A percentile compares a stretch with the other conserved stretches of the same genome.
phyloP scores from a whole-genome alignment of 35 echinoderm and acorn worm genomes.

The Ophiothrix spiculata region DNA sequence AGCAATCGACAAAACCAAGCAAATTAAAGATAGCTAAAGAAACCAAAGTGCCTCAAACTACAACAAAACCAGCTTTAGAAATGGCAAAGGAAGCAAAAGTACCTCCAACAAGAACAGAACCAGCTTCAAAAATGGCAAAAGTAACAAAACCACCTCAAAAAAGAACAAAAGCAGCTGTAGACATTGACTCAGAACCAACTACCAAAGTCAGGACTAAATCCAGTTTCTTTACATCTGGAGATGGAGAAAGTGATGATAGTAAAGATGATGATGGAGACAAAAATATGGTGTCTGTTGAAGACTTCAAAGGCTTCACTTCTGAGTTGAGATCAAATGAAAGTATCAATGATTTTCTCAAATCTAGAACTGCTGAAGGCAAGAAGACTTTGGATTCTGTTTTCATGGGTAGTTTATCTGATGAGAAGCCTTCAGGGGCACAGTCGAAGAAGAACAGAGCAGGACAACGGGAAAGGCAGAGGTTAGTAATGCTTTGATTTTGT shows the following conservation, averaged over 20 bases:
- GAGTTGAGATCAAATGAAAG: neutral
- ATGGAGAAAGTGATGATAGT: neutral
- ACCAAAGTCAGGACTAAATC: neutral
- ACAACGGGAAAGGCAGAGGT: neutral
- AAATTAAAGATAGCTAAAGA: no score
- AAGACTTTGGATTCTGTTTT: neutral
- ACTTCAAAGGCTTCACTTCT: neutral
- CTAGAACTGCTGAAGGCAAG: neutral
- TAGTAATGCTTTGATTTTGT: neutral
- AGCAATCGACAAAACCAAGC: no score
- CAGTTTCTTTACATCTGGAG: neutral
- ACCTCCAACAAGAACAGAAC: no score
- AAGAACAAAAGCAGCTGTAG: neutral
- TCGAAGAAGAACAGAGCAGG: neutral
- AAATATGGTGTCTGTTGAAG: neutral
- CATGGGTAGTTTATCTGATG: neutral
- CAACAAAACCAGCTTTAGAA: no score
- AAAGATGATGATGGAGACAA: neutral
- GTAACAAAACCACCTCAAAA: no score
- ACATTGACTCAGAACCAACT: neutral
- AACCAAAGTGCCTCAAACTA: no score
- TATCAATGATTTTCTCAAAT: neutral
- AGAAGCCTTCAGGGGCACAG: neutral
- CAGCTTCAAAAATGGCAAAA: no score
- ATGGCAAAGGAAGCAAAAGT: no score